Base-by-base conservation (phyloP, 2,113 vertebrate species). In the Tetraodon nigroviridis region DNA sequence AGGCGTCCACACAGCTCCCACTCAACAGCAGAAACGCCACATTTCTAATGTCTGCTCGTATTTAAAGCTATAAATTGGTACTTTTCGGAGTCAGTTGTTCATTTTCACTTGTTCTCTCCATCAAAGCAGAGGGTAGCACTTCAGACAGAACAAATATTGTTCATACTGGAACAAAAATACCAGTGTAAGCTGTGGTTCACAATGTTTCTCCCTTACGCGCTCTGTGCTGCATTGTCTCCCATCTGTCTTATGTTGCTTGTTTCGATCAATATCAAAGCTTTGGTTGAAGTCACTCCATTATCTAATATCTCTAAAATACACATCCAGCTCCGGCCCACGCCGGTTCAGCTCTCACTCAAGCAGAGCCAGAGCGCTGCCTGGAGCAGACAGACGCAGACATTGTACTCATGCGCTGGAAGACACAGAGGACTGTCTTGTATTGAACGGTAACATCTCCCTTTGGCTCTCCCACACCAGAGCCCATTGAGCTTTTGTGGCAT, bases 241-340 rank as follows among this genome's bases (percentile, higher is more conserved):
- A 18, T 17, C 53, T 37, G 49, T 49, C 66, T 52, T 51, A 54
- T 67, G 56, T 16, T 21, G 73, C 55, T 66, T 14, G 20, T 37
- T 53, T 52, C 57, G 48, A 29, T 67, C 73, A 72, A 70, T 64
- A 76, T 86, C 61, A 85, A 80, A 80, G 76, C 70, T 55, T 77
- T 65, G 53, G 72, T 60, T 78, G 70, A 81, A 71, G 76, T 64
- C 76, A 40, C 57, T 72, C 59, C 69, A 81, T 75, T 69, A 68
- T 64, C 61, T 60, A 57, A 74, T 68, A 69, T 69, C 44, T 37
- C 72, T 67, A 66, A 58, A 58, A 58, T 45, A 64, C 76, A 84
- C 74, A 76, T 81, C 78, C 73, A 72, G 62, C 53, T 62, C 37
- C 63, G 32, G 70, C 82, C 84, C 77, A 79, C 80, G 59, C 79